These are phyloP conservation scores for Drosophila rufa DNA, from an alignment of 1,140 invertebrate genomes.

Conservation along the genomic window DNA sequence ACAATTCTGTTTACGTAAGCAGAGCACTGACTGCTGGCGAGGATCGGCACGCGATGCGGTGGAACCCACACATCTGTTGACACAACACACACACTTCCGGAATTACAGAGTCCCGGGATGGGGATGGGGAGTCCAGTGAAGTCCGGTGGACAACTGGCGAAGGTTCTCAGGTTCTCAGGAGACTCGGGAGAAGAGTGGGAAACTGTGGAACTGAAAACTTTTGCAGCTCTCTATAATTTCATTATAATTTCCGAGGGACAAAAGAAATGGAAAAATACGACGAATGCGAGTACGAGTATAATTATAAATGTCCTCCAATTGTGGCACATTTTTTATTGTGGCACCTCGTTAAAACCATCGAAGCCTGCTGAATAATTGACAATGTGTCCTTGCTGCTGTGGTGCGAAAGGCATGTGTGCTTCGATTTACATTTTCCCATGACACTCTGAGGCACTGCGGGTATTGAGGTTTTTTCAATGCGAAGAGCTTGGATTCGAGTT, in stretches of 20 bases:
- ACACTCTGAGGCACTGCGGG: slow-evolving; percentile 6
- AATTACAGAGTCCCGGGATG: neutral
- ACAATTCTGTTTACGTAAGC: slow-evolving; percentile 57
- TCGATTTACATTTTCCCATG: slow-evolving; percentile 29
- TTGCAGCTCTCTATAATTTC: slow-evolving; percentile 55
- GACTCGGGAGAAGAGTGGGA: neutral
- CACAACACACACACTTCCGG: slow-evolving; percentile 30
- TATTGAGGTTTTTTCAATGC: neutral
- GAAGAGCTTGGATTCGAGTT: no score
- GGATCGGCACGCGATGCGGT: slow-evolving; percentile 43
- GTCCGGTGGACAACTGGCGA: slow-evolving; percentile 13
- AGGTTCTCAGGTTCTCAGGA: slow-evolving; percentile 13
- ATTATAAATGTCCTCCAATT: slow-evolving; percentile 38
- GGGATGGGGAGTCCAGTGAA: neutral
- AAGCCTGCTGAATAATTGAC: slow-evolving; percentile 43
- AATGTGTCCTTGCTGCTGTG: slow-evolving; percentile 29
- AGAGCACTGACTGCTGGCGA: slow-evolving; percentile 47
- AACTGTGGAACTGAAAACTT: slow-evolving; percentile 31
- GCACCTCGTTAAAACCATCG: slow-evolving; percentile 51
- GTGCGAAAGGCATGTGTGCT: slow-evolving; percentile 50
- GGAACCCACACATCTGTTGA: slow-evolving; percentile 57
- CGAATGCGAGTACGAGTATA: slow-evolving; percentile 10
- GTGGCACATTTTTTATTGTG: slow-evolving; percentile 43
- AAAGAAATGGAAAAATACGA: slow-evolving; percentile 25
- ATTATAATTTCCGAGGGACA: slow-evolving; percentile 11